phyloP scores from a whole-genome alignment of 2,797 vertebrate species.

The Anguilla megastoma region DNA sequence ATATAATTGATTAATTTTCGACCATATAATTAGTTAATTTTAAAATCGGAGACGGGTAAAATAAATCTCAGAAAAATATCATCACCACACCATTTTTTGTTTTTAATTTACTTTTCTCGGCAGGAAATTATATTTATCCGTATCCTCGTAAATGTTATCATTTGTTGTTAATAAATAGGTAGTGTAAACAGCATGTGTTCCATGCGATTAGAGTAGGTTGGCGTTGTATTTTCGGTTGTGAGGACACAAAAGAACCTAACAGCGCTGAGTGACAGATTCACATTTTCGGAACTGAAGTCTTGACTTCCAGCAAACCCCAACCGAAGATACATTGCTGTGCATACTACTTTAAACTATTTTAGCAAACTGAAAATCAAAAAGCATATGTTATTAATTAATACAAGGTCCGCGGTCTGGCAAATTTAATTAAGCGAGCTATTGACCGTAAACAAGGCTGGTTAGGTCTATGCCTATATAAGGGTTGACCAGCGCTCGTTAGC shows the following conservation, averaged over 20 bases:
- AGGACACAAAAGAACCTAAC: neutral
- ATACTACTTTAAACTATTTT: neutral
- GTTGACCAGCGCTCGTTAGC: neutral
- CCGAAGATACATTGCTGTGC: neutral
- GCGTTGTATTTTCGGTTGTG: neutral
- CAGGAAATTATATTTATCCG: neutral
- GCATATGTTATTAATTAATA: neutral
- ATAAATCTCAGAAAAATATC: neutral
- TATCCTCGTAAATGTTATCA: neutral
- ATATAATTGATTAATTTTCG: too few relatives aligned
- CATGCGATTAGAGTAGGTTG: neutral
- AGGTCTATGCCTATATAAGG: neutral
- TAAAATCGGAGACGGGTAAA: neutral
- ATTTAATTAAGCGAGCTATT: neutral
- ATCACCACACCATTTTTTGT: neutral
- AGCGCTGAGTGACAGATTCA: neutral
- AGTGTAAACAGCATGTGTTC: neutral
- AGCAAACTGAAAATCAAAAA: neutral
- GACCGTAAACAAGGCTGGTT: neutral
- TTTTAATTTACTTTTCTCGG: neutral
- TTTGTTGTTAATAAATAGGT: neutral
- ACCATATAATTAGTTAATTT: neutral
- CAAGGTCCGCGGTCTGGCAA: neutral
- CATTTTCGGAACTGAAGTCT: neutral
- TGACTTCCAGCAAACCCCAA: neutral